Conservation (phyloP, 2,888 invertebrate species). For the Drosophila antonietae region DNA sequence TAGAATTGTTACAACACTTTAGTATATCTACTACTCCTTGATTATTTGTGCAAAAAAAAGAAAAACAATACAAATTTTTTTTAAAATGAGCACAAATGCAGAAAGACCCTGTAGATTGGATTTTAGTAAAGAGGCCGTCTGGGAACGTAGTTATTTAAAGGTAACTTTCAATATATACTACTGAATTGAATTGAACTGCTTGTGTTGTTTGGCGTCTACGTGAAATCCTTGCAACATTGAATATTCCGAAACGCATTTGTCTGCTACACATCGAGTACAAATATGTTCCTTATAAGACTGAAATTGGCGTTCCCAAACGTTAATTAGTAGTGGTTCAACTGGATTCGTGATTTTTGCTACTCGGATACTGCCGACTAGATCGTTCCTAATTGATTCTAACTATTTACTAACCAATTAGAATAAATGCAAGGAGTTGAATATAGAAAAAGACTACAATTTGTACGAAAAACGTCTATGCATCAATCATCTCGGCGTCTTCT, state of each 20-base stretch:
- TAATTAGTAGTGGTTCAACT: no score
- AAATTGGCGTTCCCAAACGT: neutral
- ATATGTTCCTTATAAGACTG: no score
- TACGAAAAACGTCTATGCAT: slow-evolving; percentile 46
- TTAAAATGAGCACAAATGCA: neutral
- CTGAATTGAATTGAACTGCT: neutral
- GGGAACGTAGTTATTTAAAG: slow-evolving; percentile 38
- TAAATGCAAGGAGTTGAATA: slow-evolving; percentile 39
- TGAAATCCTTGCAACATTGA: neutral
- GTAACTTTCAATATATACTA: slow-evolving; percentile 19
- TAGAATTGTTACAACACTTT: neutral
- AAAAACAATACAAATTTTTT: neutral
- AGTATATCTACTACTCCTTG: slow-evolving; percentile 18
- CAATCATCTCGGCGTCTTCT: slow-evolving; percentile 33
- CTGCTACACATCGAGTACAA: no score
- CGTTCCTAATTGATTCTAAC: neutral
- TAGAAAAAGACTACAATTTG: slow-evolving; percentile 45
- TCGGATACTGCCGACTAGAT: neutral
- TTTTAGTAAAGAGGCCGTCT: slow-evolving; percentile 26
- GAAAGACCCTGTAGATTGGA: slow-evolving; percentile 9
- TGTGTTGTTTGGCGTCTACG: neutral
- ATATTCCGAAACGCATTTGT: neutral
- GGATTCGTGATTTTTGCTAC: neutral
- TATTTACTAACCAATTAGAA: slow-evolving; percentile 14
- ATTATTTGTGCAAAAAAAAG: neutral